Percentiles rank a stretch among this genome's conserved stretches.
Conservation (phyloP, 2,113 vertebrate species). For the Dipodomys ordii region DNA sequence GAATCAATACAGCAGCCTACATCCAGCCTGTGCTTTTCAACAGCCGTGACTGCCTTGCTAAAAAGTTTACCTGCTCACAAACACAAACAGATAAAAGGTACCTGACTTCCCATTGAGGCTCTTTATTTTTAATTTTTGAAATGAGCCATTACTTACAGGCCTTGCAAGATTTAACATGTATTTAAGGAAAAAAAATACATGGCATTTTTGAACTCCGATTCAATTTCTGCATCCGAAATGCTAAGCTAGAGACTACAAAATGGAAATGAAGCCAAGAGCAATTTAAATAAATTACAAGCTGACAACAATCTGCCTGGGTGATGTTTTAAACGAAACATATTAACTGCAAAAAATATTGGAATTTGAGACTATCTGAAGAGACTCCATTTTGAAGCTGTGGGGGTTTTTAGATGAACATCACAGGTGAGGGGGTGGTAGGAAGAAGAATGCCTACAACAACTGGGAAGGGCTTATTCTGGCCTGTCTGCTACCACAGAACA, state of each 20-base stretch:
- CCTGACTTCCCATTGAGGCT: background rate
- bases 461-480: background rate
- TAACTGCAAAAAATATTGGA: constrained; percentile 82
- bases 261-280: constrained; percentile 64
- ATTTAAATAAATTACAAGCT: constrained; percentile 81
- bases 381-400: constrained; percentile 64
- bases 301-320: constrained; percentile 72
- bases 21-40: constrained; percentile 54
- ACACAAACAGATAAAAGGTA: background rate
- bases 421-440: background rate
- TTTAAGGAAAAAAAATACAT: constrained; percentile 19
- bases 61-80: constrained; percentile 44
- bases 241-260: constrained; percentile 64
- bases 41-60: constrained; percentile 31
- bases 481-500: background rate
- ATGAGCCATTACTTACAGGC: constrained; percentile 45
- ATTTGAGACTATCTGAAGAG: constrained; percentile 74
- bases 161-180: constrained; percentile 46
- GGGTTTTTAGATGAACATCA: constrained; percentile 60
- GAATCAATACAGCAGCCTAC: constrained; percentile 73
- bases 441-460: background rate
- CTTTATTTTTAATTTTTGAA: constrained; percentile 59
- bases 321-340: constrained; percentile 82
- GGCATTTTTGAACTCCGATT: constrained; percentile 63
- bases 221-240: constrained; percentile 61